Base-by-base conservation (phyloP, 2,888 invertebrate genomes). In the Eupithecia dodoneata region DNA sequence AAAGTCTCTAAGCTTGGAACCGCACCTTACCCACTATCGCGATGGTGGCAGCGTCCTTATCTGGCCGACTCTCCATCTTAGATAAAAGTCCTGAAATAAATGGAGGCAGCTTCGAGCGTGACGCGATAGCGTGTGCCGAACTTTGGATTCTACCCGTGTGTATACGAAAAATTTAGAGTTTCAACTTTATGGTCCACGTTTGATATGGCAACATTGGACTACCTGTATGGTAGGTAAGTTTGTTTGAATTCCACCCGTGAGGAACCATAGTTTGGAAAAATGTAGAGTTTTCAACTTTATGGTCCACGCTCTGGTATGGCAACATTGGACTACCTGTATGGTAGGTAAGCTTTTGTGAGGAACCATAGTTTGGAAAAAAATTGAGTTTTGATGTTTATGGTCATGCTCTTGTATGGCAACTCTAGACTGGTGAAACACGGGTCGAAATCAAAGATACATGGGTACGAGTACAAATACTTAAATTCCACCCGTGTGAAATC, bases 1-100 rank as follows among this genome's bases (percentile, higher is more conserved):
- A 47, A 47, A 63, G 63, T 63, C 63, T 63, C 4, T 4, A 0
- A 3, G 81, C 78, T 84, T 75, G 75, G 83, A 79, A 85, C 81
- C 41, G 70, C 49, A 3, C 47, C 59, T 75, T 79, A 76, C 52
- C 15, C 52, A 79, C 85, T 88, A 91, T 90, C 90, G 86, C 85
- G 88, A 89, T 89, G 87, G 83, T 82, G 84, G 86, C 85, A 84
- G 85, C 86, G 86, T 86, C 77, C 86, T 88, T 90, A 89, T 90
- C 90, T 81, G 81, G 76, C 83, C 84, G 85, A 85, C 86, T 87
- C 87, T 87, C 87, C 86, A 89, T 90, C 90, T 88, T 76, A 86
- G 90, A 91, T 90, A 86, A 87, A 83, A 86, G 89, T 89, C 89
- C 87, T 86, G 86, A 88, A 91, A 91, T 91, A 91, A 91, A 90